Evolutionary conservation across 2,888 invertebrate species (phyloP).

Genomic region (Coelinius sp.): DNA sequence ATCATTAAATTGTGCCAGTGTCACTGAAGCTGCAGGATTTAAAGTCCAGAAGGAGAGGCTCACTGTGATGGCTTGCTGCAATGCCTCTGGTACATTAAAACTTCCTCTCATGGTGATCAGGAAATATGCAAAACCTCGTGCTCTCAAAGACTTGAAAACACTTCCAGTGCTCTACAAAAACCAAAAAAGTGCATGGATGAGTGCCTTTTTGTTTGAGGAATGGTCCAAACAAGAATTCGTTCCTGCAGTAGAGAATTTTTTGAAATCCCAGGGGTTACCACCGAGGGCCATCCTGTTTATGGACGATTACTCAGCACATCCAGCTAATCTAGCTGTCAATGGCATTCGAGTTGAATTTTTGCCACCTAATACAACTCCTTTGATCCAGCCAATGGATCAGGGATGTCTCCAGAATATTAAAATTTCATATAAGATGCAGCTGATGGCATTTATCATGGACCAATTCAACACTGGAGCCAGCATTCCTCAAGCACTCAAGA

Average conservation of each 20-base stretch:
- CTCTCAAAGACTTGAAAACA: constrained; percentile 46
- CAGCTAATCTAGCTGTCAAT: not conserved
- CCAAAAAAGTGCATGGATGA: constrained; percentile 53
- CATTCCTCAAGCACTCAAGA: constrained; percentile 5
- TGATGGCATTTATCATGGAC: constrained; percentile 29
- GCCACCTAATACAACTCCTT: constrained; percentile 32
- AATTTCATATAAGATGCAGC: not conserved
- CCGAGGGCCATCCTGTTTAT: constrained; percentile 26
- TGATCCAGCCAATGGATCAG: constrained; percentile 35
- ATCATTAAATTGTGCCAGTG: not conserved
- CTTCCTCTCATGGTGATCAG: constrained; percentile 42
- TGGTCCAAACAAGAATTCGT: constrained; percentile 46
- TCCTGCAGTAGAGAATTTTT: constrained; percentile 17
- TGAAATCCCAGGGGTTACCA: constrained; percentile 16
- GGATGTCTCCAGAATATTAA: constrained; percentile 29
- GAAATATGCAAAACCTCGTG: constrained; percentile 48
- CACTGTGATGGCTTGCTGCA: constrained; percentile 32
- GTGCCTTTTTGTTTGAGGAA: constrained; percentile 43
- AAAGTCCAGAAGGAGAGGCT: constrained; percentile 21
- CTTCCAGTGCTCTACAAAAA: constrained; percentile 45
- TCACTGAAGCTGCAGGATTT: not conserved
- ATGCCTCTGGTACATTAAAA: constrained; percentile 48
- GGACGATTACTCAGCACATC: constrained; percentile 31
- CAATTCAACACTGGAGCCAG: not conserved
- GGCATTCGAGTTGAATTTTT: constrained; percentile 19